Evolutionary conservation across 2,797 vertebrate species (phyloP).

Genomic region (Rhinoraja longicauda): DNA sequence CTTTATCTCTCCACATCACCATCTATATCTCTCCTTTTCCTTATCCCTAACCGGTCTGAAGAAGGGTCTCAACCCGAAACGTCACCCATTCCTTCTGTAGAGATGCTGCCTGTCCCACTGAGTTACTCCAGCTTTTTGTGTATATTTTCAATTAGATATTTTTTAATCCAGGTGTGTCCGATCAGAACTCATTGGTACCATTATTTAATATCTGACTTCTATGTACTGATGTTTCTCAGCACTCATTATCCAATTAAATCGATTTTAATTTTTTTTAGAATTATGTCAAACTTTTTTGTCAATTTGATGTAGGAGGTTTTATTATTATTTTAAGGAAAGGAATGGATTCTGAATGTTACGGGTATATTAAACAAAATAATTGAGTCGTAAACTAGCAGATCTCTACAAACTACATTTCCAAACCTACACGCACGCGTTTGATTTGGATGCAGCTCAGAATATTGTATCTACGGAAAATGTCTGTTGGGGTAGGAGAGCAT

Average conservation of each 20-base stretch:
- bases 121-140: too few species aligned
- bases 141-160: neutral
- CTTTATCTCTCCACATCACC: too few species aligned
- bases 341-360: neutral
- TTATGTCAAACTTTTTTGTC: neutral
- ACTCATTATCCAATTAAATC: neutral
- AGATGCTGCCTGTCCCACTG: too few species aligned
- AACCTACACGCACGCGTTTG: neutral
- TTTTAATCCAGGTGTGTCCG: neutral
- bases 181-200: neutral
- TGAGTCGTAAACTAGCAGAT: neutral
- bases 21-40: too few species aligned
- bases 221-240: neutral
- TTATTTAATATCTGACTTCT: too few species aligned
- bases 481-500: neutral
- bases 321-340: neutral
- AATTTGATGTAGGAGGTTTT: neutral
- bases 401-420: neutral
- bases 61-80: too few species aligned
- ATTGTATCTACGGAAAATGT: neutral
- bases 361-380: neutral
- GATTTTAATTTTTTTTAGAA: neutral
- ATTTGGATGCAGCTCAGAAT: neutral
- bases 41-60: too few species aligned
- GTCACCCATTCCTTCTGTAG: too few species aligned